Conservation (phyloP, 2,113 vertebrate species). For the Anguilla japonica region DNA sequence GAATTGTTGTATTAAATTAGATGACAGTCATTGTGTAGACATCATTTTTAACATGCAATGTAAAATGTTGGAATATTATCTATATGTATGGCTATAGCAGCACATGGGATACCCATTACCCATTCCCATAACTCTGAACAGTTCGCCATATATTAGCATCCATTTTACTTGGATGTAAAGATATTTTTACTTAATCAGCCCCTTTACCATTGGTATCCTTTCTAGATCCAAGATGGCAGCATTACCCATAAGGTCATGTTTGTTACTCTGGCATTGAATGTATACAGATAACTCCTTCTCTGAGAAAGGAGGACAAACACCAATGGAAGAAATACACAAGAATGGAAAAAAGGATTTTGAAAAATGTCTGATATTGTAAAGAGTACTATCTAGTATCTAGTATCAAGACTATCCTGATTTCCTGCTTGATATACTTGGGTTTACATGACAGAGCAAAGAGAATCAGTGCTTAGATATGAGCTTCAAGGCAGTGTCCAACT, state of each 20-base stretch:
- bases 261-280: slow-evolving; percentile 37
- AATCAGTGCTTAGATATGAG: not conserved
- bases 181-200: slow-evolving; percentile 18
- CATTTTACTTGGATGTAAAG: not conserved
- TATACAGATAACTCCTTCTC: slow-evolving; percentile 30
- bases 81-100: too few species aligned
- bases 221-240: slow-evolving; percentile 23
- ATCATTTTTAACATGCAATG: too few species aligned
- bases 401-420: not conserved
- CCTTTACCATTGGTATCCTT: slow-evolving; percentile 14
- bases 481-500: not conserved
- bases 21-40: too few species aligned
- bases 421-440: not conserved
- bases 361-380: not conserved
- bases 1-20: too few species aligned
- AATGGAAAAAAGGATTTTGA: slow-evolving; percentile 51
- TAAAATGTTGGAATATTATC: too few species aligned
- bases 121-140: too few species aligned
- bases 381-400: not conserved
- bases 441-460: not conserved
- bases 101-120: too few species aligned
- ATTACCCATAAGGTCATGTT: slow-evolving; percentile 31
- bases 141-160: not conserved
- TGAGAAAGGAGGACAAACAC: slow-evolving; percentile 38
- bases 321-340: slow-evolving; percentile 55